phyloP scores from a whole-genome alignment of 1,140 invertebrate genomes.

The Drosophila simulans region DNA sequence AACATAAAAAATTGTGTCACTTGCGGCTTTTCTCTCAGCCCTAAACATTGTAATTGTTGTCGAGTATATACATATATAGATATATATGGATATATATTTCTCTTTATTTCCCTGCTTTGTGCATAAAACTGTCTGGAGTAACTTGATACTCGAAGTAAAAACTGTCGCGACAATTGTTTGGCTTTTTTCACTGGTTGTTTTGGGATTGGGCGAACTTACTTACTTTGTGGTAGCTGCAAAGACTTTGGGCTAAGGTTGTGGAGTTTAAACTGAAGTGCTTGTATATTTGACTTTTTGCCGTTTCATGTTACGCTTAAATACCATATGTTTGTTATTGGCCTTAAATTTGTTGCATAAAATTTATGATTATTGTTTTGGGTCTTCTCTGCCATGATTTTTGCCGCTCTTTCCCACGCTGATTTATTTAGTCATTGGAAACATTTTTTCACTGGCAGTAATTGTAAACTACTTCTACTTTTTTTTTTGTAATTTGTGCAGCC shows the following conservation, averaged over 20 bases:
- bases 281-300: slow-evolving; percentile 38
- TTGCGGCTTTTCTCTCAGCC: slow-evolving; percentile 55
- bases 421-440: slow-evolving; percentile 43
- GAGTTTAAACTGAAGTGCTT: slow-evolving; percentile 20
- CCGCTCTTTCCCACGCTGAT: slow-evolving; percentile 58
- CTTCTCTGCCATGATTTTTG: too few species aligned
- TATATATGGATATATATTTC: slow-evolving; percentile 30
- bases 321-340: slow-evolving; percentile 44
- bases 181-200: slow-evolving; percentile 20
- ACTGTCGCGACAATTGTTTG: slow-evolving; percentile 64
- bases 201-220: neutral
- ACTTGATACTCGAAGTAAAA: slow-evolving; percentile 66
- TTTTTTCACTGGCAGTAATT: slow-evolving; percentile 40
- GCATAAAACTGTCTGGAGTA: slow-evolving; percentile 50
- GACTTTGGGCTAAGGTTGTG: slow-evolving; percentile 9
- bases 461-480: slow-evolving; percentile 32
- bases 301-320: slow-evolving; percentile 36
- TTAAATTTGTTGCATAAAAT: slow-evolving; percentile 74
- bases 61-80: slow-evolving; percentile 32
- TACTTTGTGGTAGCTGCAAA: slow-evolving; percentile 17
- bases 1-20: slow-evolving; percentile 69
- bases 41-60: slow-evolving; percentile 68
- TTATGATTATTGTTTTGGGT: slow-evolving; percentile 32
- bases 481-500: slow-evolving; percentile 22
- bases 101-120: slow-evolving; percentile 36